Conservation (phyloP, 2,113 vertebrate species). For the Pelmatolapia mariae region DNA sequence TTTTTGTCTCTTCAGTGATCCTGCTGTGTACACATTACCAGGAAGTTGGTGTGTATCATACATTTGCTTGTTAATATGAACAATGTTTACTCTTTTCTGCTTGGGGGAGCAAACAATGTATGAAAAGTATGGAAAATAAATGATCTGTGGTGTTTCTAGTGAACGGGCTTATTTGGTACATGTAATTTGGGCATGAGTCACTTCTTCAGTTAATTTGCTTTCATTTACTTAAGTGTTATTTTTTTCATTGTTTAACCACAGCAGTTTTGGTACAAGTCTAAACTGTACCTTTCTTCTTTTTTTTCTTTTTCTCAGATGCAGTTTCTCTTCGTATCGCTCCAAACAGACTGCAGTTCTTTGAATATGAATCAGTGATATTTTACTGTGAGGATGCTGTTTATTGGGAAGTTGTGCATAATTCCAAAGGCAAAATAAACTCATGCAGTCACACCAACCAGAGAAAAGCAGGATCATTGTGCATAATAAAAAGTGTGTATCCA, state of each 20-base stretch:
- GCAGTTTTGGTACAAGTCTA: accelerated
- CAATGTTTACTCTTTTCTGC: accelerated
- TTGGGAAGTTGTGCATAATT: neutral
- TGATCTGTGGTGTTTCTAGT: neutral
- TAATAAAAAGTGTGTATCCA: neutral
- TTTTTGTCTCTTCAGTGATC: accelerated
- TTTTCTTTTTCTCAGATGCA: neutral
- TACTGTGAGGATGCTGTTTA: neutral
- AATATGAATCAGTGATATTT: neutral
- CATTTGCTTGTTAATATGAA: accelerated
- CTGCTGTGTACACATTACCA: neutral
- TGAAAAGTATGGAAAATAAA: accelerated
- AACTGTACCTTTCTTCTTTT: neutral
- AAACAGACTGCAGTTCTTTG: neutral
- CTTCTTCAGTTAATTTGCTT: neutral
- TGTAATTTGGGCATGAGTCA: neutral
- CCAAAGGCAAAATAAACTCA: neutral
- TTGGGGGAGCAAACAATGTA: accelerated
- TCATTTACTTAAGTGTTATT: neutral
- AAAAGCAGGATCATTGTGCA: neutral
- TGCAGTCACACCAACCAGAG: neutral
- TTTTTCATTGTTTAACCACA: neutral
- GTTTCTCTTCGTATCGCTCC: accelerated
- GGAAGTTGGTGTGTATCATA: neutral
- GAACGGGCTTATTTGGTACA: accelerated